Evolutionary conservation across 92 coral and sea anemone genomes (phyloP).

Genomic region (Paragorgia papillata): DNA sequence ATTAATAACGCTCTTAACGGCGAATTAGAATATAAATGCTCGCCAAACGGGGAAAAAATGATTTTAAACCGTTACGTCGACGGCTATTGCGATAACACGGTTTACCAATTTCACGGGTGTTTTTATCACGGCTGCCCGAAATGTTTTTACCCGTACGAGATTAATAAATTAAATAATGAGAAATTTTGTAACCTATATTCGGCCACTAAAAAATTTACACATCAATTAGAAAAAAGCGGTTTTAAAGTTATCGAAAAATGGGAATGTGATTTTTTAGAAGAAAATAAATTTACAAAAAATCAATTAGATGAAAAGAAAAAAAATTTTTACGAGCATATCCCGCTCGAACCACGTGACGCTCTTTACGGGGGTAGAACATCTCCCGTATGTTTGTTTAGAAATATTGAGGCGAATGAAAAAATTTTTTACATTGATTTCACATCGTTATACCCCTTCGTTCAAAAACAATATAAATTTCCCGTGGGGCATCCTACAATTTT

Average conservation of each 20-base stretch:
- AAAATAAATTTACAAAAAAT: background rate
- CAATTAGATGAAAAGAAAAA: constrained; percentile 11
- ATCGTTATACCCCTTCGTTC: constrained; percentile 26
- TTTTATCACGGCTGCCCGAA: background rate
- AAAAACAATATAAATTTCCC: background rate
- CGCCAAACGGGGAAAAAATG: background rate
- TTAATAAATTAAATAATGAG: background rate
- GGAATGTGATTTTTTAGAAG: constrained; percentile 35
- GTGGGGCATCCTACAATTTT: background rate
- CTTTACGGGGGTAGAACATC: constrained; percentile 8
- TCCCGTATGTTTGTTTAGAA: constrained; percentile 3
- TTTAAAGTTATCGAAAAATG: constrained; percentile 17
- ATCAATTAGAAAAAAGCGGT: background rate
- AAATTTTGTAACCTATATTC: background rate
- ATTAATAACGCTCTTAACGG: background rate
- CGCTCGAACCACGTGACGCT: constrained; percentile 23
- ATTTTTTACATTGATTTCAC: constrained; percentile 9
- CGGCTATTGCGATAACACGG: background rate
- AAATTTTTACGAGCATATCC: constrained; percentile 10
- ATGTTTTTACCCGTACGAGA: background rate
- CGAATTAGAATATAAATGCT: background rate
- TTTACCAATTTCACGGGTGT: background rate
- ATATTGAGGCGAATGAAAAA: background rate
- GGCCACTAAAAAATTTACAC: background rate
- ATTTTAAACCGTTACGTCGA: background rate